Conservation (phyloP, 2,113 vertebrate species). For the Etheostoma spectabile region DNA sequence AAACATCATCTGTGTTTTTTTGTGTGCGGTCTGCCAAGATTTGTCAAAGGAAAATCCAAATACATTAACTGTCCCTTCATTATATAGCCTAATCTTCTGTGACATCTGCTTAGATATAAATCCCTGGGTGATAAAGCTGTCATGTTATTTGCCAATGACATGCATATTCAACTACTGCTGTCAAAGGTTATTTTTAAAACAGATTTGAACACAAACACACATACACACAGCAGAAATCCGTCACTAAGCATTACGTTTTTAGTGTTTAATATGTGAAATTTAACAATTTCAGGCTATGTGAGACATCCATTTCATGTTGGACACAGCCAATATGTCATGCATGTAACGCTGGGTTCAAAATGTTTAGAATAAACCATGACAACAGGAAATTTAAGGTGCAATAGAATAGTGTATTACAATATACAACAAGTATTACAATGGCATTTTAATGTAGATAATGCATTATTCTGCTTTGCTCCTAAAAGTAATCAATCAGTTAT, state of each 20-base stretch:
- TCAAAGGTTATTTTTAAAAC: slow-evolving; percentile 19
- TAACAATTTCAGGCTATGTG: neutral
- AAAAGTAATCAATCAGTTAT: neutral
- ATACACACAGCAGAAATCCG: neutral
- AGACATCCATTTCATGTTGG: neutral
- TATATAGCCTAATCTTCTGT: slow-evolving; percentile 4
- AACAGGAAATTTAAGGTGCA: neutral
- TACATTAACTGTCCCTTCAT: neutral
- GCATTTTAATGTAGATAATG: neutral
- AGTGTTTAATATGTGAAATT: neutral
- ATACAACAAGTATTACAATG: neutral
- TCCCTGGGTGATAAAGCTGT: slow-evolving; percentile 19
- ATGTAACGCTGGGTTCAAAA: neutral
- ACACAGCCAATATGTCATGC: neutral
- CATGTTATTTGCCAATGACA: neutral
- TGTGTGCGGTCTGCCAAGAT: neutral
- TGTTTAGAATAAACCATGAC: neutral
- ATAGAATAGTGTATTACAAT: neutral
- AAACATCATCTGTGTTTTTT: neutral
- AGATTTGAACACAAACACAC: neutral
- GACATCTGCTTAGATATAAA: slow-evolving; percentile 23
- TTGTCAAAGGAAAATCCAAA: slow-evolving; percentile 15
- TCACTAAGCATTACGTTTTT: neutral
- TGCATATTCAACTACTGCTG: slow-evolving; percentile 36
- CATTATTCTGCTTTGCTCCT: neutral